Evolutionary conservation across 2,797 vertebrate genomes (phyloP).

Genomic region (Cyclura pinguis): DNA sequence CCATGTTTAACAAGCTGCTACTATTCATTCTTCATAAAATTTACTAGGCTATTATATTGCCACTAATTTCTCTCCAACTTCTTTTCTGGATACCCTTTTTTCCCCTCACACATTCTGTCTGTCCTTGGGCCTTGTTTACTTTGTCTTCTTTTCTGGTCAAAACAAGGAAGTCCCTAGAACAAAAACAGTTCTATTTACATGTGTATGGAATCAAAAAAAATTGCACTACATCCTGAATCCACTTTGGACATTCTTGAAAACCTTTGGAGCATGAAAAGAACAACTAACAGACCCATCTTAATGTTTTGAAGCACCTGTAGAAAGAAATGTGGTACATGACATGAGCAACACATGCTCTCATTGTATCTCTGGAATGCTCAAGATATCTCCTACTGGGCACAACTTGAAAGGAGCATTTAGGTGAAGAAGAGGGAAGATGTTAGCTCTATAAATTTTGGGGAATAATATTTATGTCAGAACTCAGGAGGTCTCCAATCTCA

Average conservation of each 20-base stretch:
- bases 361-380: neutral
- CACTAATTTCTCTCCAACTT: slow-evolving; percentile 21
- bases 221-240: neutral
- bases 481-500: neutral
- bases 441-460: neutral
- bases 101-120: no score
- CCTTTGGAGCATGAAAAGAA: neutral
- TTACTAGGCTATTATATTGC: slow-evolving; percentile 29
- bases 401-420: neutral
- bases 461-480: neutral
- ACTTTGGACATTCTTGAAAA: neutral
- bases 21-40: slow-evolving; percentile 42
- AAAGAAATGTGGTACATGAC: neutral
- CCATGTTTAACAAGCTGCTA: slow-evolving; percentile 45
- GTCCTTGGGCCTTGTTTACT: neutral
- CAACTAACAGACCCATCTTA: neutral
- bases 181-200: neutral
- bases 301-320: neutral
- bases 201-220: neutral
- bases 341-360: neutral
- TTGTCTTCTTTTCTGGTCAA: neutral
- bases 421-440: neutral
- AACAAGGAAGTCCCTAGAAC: neutral
- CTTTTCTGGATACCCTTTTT: slow-evolving; percentile 17
- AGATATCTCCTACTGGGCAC: neutral